Conservation (phyloP, 2,888 invertebrate genomes). For the Teleogryllus oceanicus region DNA sequence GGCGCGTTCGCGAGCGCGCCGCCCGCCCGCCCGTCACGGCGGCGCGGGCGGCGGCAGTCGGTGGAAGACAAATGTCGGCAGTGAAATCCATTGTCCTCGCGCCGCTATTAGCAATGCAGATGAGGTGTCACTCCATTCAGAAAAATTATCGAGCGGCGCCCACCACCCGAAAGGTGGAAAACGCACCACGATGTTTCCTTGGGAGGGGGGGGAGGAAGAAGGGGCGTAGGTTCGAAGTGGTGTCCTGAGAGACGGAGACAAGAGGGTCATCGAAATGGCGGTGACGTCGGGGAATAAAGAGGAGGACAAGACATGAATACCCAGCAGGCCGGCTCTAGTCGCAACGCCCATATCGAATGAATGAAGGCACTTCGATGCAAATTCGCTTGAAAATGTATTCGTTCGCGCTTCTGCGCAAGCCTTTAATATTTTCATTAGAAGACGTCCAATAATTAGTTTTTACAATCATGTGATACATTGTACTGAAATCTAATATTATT, state of each 20-base stretch:
- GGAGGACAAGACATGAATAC: too few species aligned
- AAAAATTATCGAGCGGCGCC: not conserved
- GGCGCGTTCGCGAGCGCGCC: not conserved
- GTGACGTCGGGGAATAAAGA: too few species aligned
- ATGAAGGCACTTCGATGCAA: too few species aligned
- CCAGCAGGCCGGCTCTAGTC: too few species aligned
- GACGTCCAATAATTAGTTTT: too few species aligned
- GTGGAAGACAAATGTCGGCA: slow-evolving; percentile 18
- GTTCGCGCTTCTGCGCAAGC: too few species aligned
- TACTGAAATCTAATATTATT: too few species aligned
- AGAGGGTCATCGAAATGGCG: too few species aligned
- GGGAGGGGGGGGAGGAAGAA: not conserved
- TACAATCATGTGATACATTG: too few species aligned
- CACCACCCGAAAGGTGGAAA: not conserved
- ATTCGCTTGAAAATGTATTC: too few species aligned
- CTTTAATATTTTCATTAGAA: too few species aligned
- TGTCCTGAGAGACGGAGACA: not conserved
- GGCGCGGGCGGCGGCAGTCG: not conserved
- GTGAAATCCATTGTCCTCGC: slow-evolving; percentile 1
- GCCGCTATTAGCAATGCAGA: not conserved
- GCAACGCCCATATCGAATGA: too few species aligned
- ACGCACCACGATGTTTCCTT: not conserved
- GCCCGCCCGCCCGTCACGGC: not conserved
- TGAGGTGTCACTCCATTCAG: slow-evolving; percentile 18
- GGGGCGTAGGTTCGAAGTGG: not conserved